A percentile compares a stretch with the other conserved stretches of the same genome.
Evolutionary conservation across 2,888 invertebrate genomes (phyloP).

Genomic region (Andrena minutula): DNA sequence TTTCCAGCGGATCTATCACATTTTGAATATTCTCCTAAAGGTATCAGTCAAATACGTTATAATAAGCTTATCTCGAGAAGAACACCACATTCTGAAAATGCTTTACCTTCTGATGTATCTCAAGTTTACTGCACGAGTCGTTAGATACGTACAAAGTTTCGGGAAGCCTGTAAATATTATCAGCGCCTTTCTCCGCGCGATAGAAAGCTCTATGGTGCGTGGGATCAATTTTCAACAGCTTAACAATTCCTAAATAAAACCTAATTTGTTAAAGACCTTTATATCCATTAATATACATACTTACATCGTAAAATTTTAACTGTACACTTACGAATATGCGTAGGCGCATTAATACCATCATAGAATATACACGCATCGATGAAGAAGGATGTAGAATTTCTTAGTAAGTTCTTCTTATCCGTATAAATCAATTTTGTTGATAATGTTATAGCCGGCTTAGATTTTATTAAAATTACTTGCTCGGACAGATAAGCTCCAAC

Average conservation of each 20-base stretch:
- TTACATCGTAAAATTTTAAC: slow-evolving; percentile 2
- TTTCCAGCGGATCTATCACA: slow-evolving; percentile 74
- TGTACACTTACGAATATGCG: slow-evolving; percentile 68
- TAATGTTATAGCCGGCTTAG: slow-evolving; percentile 78
- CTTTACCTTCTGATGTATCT: slow-evolving; percentile 70
- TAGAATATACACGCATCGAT: slow-evolving; percentile 70
- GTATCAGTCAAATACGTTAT: slow-evolving; percentile 14
- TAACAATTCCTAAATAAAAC: slow-evolving; percentile 61
- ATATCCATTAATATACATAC: background rate
- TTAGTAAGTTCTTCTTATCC: slow-evolving; percentile 55
- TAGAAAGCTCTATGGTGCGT: slow-evolving; percentile 67
- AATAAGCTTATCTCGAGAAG: background rate
- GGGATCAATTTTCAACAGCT: slow-evolving; percentile 69
- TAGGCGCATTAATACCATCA: slow-evolving; percentile 69
- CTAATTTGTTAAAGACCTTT: slow-evolving; percentile 4
- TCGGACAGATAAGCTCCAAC: slow-evolving; percentile 84
- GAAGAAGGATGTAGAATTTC: slow-evolving; percentile 65
- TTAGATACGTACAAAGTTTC: slow-evolving; percentile 51
- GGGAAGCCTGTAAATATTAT: slow-evolving; percentile 55
- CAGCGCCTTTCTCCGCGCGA: slow-evolving; percentile 23
- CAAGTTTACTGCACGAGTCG: slow-evolving; percentile 50
- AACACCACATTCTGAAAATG: background rate
- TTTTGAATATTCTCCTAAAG: slow-evolving; percentile 75
- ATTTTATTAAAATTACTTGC: slow-evolving; percentile 81
- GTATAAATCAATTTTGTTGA: slow-evolving; percentile 48